Evolutionary conservation across 2,113 vertebrate genomes (phyloP).

Genomic region (Sapajus apella): DNA sequence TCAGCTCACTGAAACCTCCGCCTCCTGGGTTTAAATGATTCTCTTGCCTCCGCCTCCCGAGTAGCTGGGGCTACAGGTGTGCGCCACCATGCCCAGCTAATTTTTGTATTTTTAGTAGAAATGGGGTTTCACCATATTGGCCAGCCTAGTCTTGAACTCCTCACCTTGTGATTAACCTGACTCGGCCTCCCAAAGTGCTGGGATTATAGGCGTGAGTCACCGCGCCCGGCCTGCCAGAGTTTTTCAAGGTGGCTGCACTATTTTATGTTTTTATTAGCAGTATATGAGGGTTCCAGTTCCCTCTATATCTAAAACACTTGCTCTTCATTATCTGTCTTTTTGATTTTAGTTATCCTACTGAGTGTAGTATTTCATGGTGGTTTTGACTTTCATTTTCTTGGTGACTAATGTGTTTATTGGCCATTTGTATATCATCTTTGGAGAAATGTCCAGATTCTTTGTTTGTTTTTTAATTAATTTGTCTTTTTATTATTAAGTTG

Average conservation of each 20-base stretch:
- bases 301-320: not conserved
- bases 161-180: too few relatives aligned
- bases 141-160: too few relatives aligned
- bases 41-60: too few relatives aligned
- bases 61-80: too few relatives aligned
- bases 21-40: too few relatives aligned
- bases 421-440: not conserved
- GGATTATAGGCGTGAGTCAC: too few relatives aligned
- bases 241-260: not conserved
- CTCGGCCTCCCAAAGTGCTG: too few relatives aligned
- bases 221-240: not conserved
- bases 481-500: not conserved
- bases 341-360: not conserved
- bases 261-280: not conserved
- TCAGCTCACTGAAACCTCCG: too few relatives aligned
- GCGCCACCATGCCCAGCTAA: too few relatives aligned
- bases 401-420: not conserved
- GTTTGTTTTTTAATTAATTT: not conserved
- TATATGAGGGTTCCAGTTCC: not conserved
- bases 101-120: too few relatives aligned
- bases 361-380: not conserved
- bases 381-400: not conserved
- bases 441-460: not conserved
- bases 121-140: too few relatives aligned
- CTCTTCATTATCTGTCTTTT: not conserved